phyloP scores from a whole-genome alignment of 2,113 vertebrate species.

The Melanostigma gelatinosum region DNA sequence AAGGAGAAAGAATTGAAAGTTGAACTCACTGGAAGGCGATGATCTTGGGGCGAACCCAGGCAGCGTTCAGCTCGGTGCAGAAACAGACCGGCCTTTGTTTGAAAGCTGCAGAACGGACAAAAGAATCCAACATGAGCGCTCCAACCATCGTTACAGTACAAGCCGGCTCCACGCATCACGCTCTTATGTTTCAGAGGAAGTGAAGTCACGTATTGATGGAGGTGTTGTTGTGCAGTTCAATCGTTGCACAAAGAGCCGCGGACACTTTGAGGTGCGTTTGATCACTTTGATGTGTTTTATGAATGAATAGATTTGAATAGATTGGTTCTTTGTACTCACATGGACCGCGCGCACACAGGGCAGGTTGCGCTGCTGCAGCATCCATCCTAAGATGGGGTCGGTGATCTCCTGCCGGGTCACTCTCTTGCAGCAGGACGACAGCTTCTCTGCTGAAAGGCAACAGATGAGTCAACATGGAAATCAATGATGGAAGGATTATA shows the following conservation, averaged over 20 bases:
- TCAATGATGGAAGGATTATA: no score
- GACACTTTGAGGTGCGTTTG: no score
- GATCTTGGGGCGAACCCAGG: conserved; percentile 40
- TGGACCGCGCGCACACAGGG: conserved; percentile 56
- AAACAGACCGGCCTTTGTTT: conserved; percentile 30
- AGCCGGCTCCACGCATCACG: no score
- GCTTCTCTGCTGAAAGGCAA: conserved; percentile 32
- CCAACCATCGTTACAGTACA: neutral
- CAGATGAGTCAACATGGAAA: rapidly evolving
- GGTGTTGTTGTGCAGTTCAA: no score
- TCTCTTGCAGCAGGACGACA: conserved; percentile 37
- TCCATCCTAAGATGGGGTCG: conserved; percentile 25
- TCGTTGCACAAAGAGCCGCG: no score
- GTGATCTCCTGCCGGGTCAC: neutral
- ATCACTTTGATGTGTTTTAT: neutral
- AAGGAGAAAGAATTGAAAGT: no score
- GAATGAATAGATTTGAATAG: neutral
- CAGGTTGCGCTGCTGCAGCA: neutral
- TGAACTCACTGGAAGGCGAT: neutral
- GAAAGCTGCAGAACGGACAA: conserved; percentile 53
- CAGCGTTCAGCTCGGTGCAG: neutral
- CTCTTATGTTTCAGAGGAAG: no score
- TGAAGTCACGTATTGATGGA: no score
- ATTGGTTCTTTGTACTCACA: conserved; percentile 49
- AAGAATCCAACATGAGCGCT: neutral